These are phyloP conservation scores for Anthrax anthrax DNA, from an alignment of 2,888 invertebrate genomes.

Conservation along the genomic window DNA sequence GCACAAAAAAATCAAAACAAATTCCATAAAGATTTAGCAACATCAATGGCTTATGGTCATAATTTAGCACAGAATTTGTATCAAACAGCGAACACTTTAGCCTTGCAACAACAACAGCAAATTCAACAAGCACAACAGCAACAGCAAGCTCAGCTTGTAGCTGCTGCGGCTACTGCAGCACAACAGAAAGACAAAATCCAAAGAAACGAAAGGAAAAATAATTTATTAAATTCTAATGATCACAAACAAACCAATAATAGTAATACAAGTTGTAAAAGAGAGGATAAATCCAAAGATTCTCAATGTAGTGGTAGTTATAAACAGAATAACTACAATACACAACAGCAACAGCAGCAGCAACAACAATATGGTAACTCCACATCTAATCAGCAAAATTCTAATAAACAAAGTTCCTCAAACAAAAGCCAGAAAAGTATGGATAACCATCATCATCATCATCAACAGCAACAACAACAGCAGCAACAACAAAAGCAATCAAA, in stretches of 20 bases:
- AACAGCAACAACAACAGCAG: slow-evolving; percentile 17
- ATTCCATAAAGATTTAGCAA: slow-evolving; percentile 37
- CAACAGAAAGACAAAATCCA: slow-evolving; percentile 10
- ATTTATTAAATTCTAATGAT: background rate
- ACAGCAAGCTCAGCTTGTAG: slow-evolving; percentile 22
- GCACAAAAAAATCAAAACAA: slow-evolving; percentile 47
- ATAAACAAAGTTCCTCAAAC: background rate
- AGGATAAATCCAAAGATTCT: slow-evolving; percentile 18
- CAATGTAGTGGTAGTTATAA: slow-evolving; percentile 10
- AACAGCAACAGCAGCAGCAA: slow-evolving; percentile 11
- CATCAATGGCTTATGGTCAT: slow-evolving; percentile 31
- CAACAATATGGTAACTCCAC: background rate
- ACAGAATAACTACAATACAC: slow-evolving; percentile 5
- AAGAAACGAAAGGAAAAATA: slow-evolving; percentile 9
- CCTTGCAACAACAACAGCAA: slow-evolving; percentile 28
- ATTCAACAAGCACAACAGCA: slow-evolving; percentile 26
- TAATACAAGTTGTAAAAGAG: slow-evolving; percentile 22
- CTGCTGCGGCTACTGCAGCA: slow-evolving; percentile 27
- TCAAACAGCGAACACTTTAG: slow-evolving; percentile 24
- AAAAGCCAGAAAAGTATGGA: slow-evolving; percentile 3
- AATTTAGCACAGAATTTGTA: slow-evolving; percentile 32
- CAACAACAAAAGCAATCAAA: slow-evolving; percentile 12
- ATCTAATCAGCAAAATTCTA: slow-evolving; percentile 4
- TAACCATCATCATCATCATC: slow-evolving; percentile 11
- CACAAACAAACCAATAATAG: slow-evolving; percentile 1